A percentile compares a stretch with the other conserved stretches of the same genome.
These are phyloP conservation scores for Porites divaricata DNA, from an alignment of 92 coral and sea anemone genomes.

Conservation along the genomic window DNA sequence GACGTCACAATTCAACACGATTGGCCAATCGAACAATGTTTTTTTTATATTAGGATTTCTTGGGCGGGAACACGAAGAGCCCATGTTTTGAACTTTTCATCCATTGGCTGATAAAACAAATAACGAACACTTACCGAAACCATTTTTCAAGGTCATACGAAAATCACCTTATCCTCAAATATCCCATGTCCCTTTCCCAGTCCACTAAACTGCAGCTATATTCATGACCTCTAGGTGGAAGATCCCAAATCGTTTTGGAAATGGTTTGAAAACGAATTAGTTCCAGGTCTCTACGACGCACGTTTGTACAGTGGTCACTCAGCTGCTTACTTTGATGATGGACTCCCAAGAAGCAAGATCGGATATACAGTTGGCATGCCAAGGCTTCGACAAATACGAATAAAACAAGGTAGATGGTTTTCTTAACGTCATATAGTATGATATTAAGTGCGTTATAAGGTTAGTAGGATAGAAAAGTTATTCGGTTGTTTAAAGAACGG, in stretches of 20 bases:
- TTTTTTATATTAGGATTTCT: too few species aligned
- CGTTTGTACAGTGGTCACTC: constrained; percentile 62
- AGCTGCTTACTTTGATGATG: constrained; percentile 49
- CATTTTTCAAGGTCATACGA: not conserved
- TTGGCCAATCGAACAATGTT: too few species aligned
- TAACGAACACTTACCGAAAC: too few species aligned
- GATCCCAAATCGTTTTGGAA: constrained; percentile 63
- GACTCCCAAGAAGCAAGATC: constrained; percentile 57
- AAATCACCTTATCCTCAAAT: not conserved
- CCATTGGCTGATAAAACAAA: too few species aligned
- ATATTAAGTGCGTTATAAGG: too few species aligned
- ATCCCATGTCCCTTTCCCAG: not conserved
- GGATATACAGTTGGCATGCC: constrained; percentile 77
- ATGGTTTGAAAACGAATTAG: constrained; percentile 69
- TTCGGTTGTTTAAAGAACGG: too few species aligned
- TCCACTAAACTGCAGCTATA: not conserved
- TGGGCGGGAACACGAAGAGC: too few species aligned
- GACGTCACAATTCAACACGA: too few species aligned
- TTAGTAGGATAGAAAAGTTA: too few species aligned
- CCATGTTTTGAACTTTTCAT: too few species aligned
- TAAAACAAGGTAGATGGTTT: constrained; percentile 52
- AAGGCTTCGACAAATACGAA: constrained; percentile 74
- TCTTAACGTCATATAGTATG: too few species aligned
- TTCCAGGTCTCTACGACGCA: constrained; percentile 75
- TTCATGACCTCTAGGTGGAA: constrained; percentile 43